Evolutionary conservation across 2,113 vertebrate genomes (phyloP), one percentile per base, ranked within the genome.

Genomic region (Blennius ocellaris): DNA sequence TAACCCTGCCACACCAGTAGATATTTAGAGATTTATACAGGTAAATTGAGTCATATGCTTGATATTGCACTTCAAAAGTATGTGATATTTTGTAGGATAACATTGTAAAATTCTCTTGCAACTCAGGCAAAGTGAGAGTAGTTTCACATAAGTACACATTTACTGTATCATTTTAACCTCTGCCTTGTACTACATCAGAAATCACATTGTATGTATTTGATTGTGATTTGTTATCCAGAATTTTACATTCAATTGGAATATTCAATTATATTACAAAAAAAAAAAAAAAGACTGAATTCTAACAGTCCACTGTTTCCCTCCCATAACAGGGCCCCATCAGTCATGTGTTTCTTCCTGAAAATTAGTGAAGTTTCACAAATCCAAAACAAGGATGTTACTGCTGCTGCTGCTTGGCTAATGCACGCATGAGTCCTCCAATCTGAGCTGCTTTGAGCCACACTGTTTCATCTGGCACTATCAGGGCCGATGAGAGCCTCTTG

Each of bases 281-380:
- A 43, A 43, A 8, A 43, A 2, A 43, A 43, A 8, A 10, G 6
- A 43, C 45, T 47, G 11, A 57, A 65, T 65, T 53, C n/a, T 37
- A 77, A 54, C 48, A 38, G 21, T 30, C 21, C 50, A 10, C 37
- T 8, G 39, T 52, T 59, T 70, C 43, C 36, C 56, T 73, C 76
- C 78, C 48, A 55, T n/a, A 74, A 62, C 41, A 53, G 72, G 76
- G 81, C 80, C 82, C 84, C 77, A 67, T 80, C 59, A 67, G 80
- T 89, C 85, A 77, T 41, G 45, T 36, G 67, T 58, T 66, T 76
- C 84, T 85, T 90, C 87, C 83, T 89, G 78, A 11, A 89, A 89
- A 79, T 78, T 12, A 72, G 53, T 73, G 85, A 84, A 81, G 87
- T 88, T 86, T 82, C 76, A 73, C 77, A 66, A 78, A 89, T 58